Evolutionary conservation across 2,113 vertebrate species (phyloP).

Genomic region (Etheostoma cragini): DNA sequence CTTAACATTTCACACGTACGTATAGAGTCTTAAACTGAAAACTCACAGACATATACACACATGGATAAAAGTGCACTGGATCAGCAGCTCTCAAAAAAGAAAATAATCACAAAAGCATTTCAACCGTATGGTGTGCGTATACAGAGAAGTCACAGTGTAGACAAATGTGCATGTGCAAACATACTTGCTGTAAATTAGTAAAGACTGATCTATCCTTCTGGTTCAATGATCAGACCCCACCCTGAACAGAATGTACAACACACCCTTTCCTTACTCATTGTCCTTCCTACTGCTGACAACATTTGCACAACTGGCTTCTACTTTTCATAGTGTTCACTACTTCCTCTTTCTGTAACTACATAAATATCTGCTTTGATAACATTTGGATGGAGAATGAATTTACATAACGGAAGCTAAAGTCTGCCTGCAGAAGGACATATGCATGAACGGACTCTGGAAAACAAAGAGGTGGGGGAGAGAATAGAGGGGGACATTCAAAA

Average conservation of each 20-base stretch:
- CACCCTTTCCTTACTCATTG: not conserved
- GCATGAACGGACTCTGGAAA: slow-evolving; percentile 26
- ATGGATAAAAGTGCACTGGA: slow-evolving; percentile 12
- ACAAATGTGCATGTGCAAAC: not conserved
- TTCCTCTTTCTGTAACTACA: slow-evolving; percentile 42
- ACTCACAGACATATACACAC: slow-evolving; percentile 18
- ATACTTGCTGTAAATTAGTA: not conserved
- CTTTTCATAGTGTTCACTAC: slow-evolving; percentile 34
- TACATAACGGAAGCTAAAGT: slow-evolving; percentile 65
- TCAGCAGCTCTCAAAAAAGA: slow-evolving; percentile 17
- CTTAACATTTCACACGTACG: slow-evolving; percentile 69
- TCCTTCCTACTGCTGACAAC: not conserved
- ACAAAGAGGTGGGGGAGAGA: not conserved
- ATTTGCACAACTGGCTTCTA: slow-evolving; percentile 24
- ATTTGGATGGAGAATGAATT: slow-evolving; percentile 53
- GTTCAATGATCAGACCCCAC: not conserved
- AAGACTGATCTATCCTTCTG: not conserved
- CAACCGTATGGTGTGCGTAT: not conserved
- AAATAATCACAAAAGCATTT: slow-evolving; percentile 27
- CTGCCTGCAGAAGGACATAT: slow-evolving; percentile 43
- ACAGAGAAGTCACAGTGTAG: slow-evolving; percentile 35
- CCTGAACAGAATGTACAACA: slow-evolving; percentile 11
- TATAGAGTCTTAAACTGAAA: slow-evolving; percentile 53
- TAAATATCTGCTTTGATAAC: slow-evolving; percentile 68
- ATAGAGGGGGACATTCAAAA: not conserved